phyloP scores from a whole-genome alignment of 1,140 invertebrate species.

The Neodiprion lecontei region DNA sequence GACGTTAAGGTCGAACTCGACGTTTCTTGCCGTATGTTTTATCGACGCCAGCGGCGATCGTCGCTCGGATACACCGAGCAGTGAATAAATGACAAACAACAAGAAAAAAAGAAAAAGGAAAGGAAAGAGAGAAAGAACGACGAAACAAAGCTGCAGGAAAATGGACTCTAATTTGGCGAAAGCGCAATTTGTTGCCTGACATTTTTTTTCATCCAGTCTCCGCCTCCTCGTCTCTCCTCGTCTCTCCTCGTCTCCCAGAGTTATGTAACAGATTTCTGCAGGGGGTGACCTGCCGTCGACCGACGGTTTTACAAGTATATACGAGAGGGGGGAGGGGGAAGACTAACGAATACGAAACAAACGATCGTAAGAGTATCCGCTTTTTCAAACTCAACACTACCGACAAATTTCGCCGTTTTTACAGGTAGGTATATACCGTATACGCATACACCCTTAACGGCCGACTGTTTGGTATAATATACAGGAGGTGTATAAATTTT shows the following conservation, averaged over 20 bases:
- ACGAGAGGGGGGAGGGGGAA: neutral
- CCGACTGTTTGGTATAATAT: no score
- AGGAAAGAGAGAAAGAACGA: neutral
- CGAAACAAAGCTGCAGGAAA: neutral
- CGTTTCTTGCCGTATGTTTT: no score
- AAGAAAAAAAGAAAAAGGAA: neutral
- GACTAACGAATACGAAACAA: neutral
- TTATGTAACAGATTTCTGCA: neutral
- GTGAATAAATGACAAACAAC: no score
- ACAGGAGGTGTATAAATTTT: no score
- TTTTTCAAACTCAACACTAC: neutral
- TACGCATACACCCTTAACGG: no score
- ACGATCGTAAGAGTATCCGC: neutral
- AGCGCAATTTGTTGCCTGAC: slow-evolving; percentile 1
- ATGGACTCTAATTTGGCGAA: neutral
- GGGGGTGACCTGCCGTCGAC: neutral
- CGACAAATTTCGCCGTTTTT: no score
- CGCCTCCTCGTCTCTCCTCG: neutral
- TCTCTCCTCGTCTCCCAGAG: neutral
- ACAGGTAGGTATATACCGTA: no score
- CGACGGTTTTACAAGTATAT: neutral
- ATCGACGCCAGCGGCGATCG: no score
- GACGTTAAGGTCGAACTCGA: neutral
- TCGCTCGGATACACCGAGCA: no score
- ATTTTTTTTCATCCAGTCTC: neutral